Evolutionary conservation across 2,888 invertebrate species (phyloP).

Genomic region (Clepsis dumicolana): DNA sequence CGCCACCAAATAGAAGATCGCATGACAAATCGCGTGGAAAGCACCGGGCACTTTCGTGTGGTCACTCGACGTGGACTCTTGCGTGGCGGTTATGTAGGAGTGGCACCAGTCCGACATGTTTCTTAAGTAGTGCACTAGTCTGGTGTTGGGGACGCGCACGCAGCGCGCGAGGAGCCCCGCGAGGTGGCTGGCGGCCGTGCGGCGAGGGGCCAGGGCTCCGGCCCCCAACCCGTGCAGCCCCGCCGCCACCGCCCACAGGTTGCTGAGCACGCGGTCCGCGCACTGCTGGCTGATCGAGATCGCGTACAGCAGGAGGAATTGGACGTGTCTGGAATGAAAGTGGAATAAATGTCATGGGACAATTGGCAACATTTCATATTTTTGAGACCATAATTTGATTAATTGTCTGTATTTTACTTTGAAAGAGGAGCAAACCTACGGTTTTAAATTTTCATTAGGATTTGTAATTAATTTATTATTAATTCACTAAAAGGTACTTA

Average conservation of each 20-base stretch:
- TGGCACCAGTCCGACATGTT: constrained; percentile 94
- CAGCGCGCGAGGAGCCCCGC: constrained; percentile 78
- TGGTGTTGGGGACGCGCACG: constrained; percentile 71
- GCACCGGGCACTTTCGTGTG: constrained; percentile 90
- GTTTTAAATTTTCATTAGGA: too few species aligned
- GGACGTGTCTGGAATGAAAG: constrained; percentile 74
- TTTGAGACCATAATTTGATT: too few species aligned
- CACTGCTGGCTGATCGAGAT: constrained; percentile 81
- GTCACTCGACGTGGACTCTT: constrained; percentile 80
- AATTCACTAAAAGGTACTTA: too few species aligned
- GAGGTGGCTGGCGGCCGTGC: constrained; percentile 76
- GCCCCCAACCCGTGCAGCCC: constrained; percentile 72
- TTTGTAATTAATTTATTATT: too few species aligned
- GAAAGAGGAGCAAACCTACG: too few species aligned
- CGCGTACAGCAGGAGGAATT: constrained; percentile 79
- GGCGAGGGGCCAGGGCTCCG: constrained; percentile 70
- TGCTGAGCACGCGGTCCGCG: constrained; percentile 70
- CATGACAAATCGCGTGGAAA: constrained; percentile 97
- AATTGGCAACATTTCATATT: too few species aligned
- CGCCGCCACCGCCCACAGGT: constrained; percentile 75
- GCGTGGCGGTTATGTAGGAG: constrained; percentile 89
- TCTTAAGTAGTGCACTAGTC: constrained; percentile 82
- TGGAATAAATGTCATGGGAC: too few species aligned
- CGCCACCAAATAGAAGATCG: constrained; percentile 96
- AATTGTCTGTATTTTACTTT: too few species aligned